phyloP scores from a whole-genome alignment of 1,140 invertebrate genomes.

The Lepidurus packardi region DNA sequence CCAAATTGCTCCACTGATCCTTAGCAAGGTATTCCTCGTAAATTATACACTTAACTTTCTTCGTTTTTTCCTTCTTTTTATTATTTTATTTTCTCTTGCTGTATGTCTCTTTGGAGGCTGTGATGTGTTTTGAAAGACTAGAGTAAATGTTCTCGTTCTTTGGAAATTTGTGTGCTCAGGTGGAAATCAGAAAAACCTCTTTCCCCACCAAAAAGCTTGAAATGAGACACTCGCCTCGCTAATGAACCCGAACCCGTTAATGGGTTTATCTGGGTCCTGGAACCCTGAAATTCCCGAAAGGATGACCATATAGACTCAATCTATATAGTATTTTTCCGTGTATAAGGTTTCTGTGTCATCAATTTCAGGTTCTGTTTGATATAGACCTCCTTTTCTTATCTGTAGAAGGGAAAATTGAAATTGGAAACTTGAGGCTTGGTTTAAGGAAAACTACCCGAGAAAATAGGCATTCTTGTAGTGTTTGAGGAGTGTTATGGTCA shows the following conservation, averaged over 20 bases:
- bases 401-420: background rate
- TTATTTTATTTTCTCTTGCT: background rate
- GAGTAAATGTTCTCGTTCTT: background rate
- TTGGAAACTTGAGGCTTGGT: too few relatives aligned
- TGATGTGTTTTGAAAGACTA: background rate
- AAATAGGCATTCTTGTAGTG: too few relatives aligned
- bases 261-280: background rate
- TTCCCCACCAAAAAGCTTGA: background rate
- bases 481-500: too few relatives aligned
- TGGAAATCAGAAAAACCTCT: slow-evolving; percentile 5
- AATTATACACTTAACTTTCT: background rate
- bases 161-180: slow-evolving; percentile 8
- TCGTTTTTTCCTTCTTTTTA: background rate
- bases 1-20: slow-evolving; percentile 3
- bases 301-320: background rate
- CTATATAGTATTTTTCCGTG: background rate
- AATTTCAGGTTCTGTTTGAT: background rate
- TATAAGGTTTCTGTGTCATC: background rate
- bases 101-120: background rate
- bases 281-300: background rate
- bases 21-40: slow-evolving; percentile 3
- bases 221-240: background rate
- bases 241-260: slow-evolving; percentile 1
- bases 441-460: too few relatives aligned
- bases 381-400: background rate